These are phyloP conservation scores for Rotaria macrura DNA, from an alignment of 2,888 invertebrate genomes.

Conservation along the genomic window DNA sequence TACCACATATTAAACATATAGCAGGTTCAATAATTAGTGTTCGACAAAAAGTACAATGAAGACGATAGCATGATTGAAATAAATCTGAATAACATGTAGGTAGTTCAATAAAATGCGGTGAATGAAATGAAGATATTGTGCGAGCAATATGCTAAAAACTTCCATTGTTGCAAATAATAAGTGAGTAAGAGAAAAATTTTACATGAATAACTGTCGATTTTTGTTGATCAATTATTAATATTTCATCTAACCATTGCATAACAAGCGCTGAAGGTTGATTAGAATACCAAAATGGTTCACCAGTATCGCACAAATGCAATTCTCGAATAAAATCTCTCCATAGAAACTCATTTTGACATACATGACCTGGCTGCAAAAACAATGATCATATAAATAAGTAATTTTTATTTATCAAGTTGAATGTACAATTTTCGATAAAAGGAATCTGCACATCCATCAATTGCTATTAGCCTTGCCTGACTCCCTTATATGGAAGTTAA, in stretches of 20 bases:
- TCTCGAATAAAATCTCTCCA: background rate
- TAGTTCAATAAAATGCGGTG: background rate
- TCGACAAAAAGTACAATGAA: background rate
- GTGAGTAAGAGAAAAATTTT: too few relatives aligned
- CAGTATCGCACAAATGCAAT: background rate
- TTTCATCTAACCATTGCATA: background rate
- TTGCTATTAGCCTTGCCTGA: too few relatives aligned
- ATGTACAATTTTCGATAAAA: too few relatives aligned
- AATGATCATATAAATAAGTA: too few relatives aligned
- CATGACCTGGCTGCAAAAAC: background rate
- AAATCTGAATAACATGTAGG: background rate
- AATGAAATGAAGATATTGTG: background rate
- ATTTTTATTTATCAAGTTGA: background rate
- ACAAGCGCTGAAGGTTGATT: background rate
- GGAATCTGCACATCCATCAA: too few relatives aligned
- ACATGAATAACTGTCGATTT: background rate
- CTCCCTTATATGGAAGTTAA: too few relatives aligned
- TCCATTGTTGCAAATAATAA: too few relatives aligned
- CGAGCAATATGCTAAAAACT: background rate
- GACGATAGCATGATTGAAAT: background rate
- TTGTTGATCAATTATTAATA: background rate
- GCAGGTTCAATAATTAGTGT: background rate
- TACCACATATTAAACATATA: background rate
- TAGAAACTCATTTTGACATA: background rate
- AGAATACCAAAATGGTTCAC: background rate